phyloP scores from a whole-genome alignment of 2,797 vertebrate species.

The Myioborus melanocephalus region DNA sequence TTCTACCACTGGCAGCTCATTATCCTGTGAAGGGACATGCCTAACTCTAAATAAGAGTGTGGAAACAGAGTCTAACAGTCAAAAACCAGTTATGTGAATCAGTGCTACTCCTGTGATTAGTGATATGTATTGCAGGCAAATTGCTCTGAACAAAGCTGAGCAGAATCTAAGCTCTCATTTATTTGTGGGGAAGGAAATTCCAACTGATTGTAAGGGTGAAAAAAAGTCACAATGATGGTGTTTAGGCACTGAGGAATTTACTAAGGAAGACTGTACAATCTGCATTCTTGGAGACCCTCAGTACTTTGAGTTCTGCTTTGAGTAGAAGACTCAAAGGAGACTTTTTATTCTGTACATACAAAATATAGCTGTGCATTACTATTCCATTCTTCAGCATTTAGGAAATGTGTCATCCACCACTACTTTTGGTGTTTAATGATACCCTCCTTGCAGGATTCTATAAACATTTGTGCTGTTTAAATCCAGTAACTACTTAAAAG shows the following conservation, averaged over 20 bases:
- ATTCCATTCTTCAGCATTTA: background rate
- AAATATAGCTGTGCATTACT: background rate
- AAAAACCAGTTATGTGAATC: background rate
- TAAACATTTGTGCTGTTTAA: background rate
- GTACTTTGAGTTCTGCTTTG: background rate
- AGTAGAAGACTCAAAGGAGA: background rate
- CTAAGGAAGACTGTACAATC: background rate
- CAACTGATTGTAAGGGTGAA: background rate
- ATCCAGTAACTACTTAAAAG: background rate
- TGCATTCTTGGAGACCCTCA: background rate
- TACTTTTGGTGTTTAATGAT: background rate
- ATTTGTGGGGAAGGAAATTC: background rate
- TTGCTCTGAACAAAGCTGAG: background rate
- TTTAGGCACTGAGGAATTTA: background rate
- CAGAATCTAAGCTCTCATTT: background rate
- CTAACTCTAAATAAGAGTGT: background rate
- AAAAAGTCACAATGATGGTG: background rate
- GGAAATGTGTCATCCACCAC: background rate
- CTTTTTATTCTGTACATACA: background rate
- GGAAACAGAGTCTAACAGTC: background rate
- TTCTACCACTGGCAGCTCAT: background rate
- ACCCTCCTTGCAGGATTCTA: background rate
- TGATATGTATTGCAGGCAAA: background rate
- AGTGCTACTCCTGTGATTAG: background rate
- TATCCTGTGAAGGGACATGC: background rate